These are phyloP conservation scores for Nomada goodeniana DNA, from an alignment of 2,888 invertebrate genomes.

Conservation along the genomic window DNA sequence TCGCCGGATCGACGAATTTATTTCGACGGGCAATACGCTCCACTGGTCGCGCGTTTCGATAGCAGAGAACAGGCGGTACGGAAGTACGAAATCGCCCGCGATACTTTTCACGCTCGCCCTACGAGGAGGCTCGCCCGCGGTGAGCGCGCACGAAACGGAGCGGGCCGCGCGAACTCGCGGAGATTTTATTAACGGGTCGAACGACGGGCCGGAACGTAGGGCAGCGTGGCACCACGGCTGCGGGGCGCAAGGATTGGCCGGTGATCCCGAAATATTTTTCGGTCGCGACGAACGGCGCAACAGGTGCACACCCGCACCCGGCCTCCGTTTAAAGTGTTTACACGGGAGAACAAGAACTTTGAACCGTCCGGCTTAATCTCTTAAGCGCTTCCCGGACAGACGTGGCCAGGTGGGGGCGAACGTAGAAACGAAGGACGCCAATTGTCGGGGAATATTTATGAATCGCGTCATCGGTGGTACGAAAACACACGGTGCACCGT, in stretches of 20 bases:
- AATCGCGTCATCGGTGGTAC: constrained; percentile 51
- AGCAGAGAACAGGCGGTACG: too few species aligned
- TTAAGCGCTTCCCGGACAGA: constrained; percentile 61
- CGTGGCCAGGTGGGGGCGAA: constrained; percentile 16
- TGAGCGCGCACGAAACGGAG: background rate
- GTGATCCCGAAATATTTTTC: constrained; percentile 71
- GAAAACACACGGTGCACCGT: constrained; percentile 15
- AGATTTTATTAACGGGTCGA: background rate
- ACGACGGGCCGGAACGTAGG: background rate
- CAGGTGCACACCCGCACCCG: constrained; percentile 69
- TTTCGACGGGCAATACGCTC: background rate
- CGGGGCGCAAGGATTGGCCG: constrained; percentile 25
- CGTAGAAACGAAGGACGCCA: constrained; percentile 37
- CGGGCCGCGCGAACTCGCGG: background rate
- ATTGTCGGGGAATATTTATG: constrained; percentile 64
- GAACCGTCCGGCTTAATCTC: constrained; percentile 74
- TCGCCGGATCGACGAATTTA: background rate
- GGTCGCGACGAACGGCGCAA: constrained; percentile 61
- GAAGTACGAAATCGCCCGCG: too few species aligned
- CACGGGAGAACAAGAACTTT: constrained; percentile 74
- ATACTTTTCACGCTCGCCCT: too few species aligned
- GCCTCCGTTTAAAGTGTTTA: constrained; percentile 73
- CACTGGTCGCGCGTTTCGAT: background rate
- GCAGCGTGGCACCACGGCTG: background rate
- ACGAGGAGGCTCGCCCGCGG: background rate